Percentiles rank a stretch among this genome's conserved stretches.
phyloP scores from a whole-genome alignment of 2,888 invertebrate species.

The Ferrisia virgata region DNA sequence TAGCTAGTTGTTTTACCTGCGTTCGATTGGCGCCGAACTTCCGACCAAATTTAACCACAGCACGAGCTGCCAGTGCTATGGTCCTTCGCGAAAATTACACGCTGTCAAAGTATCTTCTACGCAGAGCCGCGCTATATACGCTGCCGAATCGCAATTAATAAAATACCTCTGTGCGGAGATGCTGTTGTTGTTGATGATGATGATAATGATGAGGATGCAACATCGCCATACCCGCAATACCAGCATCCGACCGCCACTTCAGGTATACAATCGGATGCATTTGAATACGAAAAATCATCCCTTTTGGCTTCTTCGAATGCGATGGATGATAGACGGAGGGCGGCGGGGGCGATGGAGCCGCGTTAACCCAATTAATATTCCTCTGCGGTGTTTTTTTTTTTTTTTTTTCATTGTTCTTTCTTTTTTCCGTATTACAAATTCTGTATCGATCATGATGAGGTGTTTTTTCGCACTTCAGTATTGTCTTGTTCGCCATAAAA shows the following conservation, averaged over 20 bases:
- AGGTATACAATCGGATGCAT: background rate
- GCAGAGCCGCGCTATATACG: no score
- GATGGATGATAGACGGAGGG: background rate
- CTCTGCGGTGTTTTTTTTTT: background rate
- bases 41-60: constrained; percentile 39
- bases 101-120: constrained; percentile 33
- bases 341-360: no score
- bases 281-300: constrained; percentile 12
- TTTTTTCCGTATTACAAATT: background rate
- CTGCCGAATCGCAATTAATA: constrained; percentile 21
- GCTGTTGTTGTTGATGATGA: no score
- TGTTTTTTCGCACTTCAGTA: background rate
- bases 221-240: background rate
- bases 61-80: constrained; percentile 38
- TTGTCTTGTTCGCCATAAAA: no score
- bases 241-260: background rate
- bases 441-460: background rate
- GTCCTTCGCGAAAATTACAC: constrained; percentile 44
- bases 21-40: constrained; percentile 43
- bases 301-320: background rate
- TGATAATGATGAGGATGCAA: no score
- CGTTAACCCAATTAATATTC: background rate
- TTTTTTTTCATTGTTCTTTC: background rate
- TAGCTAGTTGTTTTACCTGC: constrained; percentile 34
- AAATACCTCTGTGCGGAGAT: background rate